Evolutionary conservation across 2,797 vertebrate species (phyloP).

Genomic region (Sebastes kiyomatsui): DNA sequence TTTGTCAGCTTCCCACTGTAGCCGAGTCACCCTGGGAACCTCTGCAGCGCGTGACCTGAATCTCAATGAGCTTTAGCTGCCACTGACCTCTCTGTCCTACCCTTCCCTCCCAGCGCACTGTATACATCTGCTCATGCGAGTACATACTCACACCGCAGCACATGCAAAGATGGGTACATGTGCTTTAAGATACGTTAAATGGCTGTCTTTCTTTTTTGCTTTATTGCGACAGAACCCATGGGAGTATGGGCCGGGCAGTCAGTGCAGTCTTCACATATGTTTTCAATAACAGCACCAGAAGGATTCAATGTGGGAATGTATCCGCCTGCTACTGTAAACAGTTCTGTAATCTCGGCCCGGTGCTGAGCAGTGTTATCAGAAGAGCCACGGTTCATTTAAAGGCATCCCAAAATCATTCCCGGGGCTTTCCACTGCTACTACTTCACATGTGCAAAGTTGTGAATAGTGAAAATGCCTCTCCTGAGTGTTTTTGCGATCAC

Average conservation of each 20-base stretch:
- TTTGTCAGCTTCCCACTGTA: slow-evolving; percentile 65
- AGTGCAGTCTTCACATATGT: slow-evolving; percentile 29
- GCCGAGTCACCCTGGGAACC: slow-evolving; percentile 77
- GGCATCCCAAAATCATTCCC: slow-evolving; percentile 14
- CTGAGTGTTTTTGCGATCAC: not conserved
- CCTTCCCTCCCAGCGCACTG: slow-evolving; percentile 36
- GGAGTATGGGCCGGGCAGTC: slow-evolving; percentile 1
- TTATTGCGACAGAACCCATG: not conserved
- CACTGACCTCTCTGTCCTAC: slow-evolving; percentile 66
- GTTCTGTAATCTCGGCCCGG: slow-evolving; percentile 37
- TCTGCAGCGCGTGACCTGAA: slow-evolving; percentile 74
- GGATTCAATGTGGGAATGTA: slow-evolving; percentile 33
- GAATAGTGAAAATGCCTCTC: not conserved
- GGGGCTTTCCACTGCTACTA: slow-evolving; percentile 15
- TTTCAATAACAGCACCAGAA: slow-evolving; percentile 43
- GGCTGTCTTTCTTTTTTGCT: not conserved
- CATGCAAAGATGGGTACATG: not conserved
- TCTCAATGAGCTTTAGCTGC: slow-evolving; percentile 74
- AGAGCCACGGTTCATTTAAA: slow-evolving; percentile 13
- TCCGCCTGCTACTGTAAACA: slow-evolving; percentile 48
- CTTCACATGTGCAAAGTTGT: not conserved
- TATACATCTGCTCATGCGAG: slow-evolving; percentile 7
- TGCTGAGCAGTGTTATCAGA: slow-evolving; percentile 10
- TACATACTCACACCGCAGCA: not conserved
- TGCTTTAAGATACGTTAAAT: slow-evolving; percentile 1